phyloP scores from a whole-genome alignment of 2,888 invertebrate genomes.

The Nomada goodeniana region DNA sequence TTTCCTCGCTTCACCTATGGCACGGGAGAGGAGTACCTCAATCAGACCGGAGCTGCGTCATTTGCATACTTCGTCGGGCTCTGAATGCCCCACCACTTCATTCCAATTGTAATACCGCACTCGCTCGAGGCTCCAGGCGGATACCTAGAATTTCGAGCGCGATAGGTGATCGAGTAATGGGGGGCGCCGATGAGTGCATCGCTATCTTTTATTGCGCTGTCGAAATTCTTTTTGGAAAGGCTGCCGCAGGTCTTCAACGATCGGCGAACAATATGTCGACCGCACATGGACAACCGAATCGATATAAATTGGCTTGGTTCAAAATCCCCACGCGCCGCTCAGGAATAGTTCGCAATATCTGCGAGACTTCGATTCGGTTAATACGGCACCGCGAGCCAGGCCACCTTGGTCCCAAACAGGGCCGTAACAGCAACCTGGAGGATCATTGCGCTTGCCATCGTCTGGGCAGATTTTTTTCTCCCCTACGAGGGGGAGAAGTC shows the following conservation, averaged over 20 bases:
- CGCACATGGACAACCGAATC: background rate
- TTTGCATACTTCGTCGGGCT: constrained; percentile 80
- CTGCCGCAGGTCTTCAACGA: too few species aligned
- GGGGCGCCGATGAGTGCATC: too few species aligned
- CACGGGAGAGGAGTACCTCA: constrained; percentile 69
- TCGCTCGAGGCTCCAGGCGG: background rate
- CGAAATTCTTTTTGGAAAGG: too few species aligned
- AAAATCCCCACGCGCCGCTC: background rate
- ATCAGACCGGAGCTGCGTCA: constrained; percentile 72
- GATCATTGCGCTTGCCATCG: constrained; percentile 34
- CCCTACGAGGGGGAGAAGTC: constrained; percentile 9
- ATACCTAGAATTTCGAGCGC: background rate
- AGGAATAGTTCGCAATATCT: background rate
- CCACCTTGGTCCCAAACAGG: constrained; percentile 27
- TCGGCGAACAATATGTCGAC: too few species aligned
- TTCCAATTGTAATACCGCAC: constrained; percentile 5
- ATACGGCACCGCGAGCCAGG: constrained; percentile 12
- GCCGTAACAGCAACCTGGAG: constrained; percentile 39
- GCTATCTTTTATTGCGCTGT: too few species aligned
- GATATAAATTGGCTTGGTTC: background rate
- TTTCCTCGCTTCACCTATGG: constrained; percentile 51
- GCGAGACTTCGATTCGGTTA: background rate
- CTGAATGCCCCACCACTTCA: constrained; percentile 70
- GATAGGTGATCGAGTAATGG: background rate
- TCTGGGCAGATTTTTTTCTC: constrained; percentile 56